Conservation (phyloP, 1,140 invertebrate species). For the Lepidurus packardi region DNA sequence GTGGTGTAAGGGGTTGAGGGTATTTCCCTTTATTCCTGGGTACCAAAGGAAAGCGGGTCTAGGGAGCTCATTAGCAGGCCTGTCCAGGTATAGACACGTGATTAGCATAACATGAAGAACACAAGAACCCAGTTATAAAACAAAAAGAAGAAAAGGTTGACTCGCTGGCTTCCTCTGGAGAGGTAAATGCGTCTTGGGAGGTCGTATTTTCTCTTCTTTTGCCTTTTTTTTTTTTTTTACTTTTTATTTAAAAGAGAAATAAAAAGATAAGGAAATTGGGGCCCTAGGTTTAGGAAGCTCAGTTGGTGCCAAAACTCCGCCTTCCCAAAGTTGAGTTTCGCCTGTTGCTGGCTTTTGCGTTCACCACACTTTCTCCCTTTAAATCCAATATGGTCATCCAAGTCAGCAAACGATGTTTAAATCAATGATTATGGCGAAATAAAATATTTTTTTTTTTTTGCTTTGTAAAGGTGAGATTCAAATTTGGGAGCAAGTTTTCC, state of each 20-base stretch:
- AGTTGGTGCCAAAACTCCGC: not conserved
- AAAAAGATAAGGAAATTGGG: not conserved
- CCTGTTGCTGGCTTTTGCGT: not conserved
- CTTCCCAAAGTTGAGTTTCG: not conserved
- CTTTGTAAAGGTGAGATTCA: no score
- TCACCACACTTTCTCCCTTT: no score
- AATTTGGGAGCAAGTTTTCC: no score
- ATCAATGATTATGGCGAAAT: no score
- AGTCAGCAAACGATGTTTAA: no score
- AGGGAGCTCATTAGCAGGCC: constrained; percentile 20
- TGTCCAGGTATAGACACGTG: constrained; percentile 18
- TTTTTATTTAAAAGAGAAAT: not conserved
- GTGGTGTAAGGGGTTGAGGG: not conserved
- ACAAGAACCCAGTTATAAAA: constrained; percentile 5
- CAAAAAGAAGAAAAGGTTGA: not conserved
- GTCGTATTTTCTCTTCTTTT: not conserved
- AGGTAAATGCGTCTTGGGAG: not conserved
- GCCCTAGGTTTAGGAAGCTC: not conserved
- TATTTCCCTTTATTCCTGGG: not conserved
- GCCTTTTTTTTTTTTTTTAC: not conserved
- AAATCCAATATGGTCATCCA: no score
- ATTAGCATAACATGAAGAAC: constrained; percentile 19
- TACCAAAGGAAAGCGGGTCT: not conserved
- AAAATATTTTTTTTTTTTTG: no score
- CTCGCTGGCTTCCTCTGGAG: not conserved